Evolutionary conservation across 2,888 invertebrate genomes (phyloP).

Genomic region (Hemaris fuciformis): DNA sequence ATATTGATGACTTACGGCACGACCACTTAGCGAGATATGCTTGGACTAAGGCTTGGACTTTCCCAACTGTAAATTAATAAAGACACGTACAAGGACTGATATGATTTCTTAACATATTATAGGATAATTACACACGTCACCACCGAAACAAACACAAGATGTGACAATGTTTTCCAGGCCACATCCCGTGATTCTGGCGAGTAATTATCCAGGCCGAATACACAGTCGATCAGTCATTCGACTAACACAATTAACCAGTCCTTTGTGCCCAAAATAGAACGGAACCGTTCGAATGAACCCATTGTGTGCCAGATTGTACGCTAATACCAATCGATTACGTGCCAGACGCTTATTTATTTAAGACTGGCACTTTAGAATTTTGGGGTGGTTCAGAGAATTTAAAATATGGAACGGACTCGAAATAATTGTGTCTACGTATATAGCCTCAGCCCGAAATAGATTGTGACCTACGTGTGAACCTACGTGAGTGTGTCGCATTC

Average conservation of each 20-base stretch:
- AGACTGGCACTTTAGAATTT: not conserved
- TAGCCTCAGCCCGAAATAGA: too few relatives aligned
- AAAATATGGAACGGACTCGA: too few relatives aligned
- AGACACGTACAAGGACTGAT: too few relatives aligned
- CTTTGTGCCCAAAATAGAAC: slow-evolving; percentile 14
- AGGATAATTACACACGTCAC: not conserved
- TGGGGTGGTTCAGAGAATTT: not conserved
- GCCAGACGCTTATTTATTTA: not conserved
- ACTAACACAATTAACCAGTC: slow-evolving; percentile 10
- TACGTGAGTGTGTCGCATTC: too few relatives aligned
- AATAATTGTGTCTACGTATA: too few relatives aligned
- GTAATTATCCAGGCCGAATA: not conserved
- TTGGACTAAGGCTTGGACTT: too few relatives aligned
- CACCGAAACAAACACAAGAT: not conserved
- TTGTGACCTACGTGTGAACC: too few relatives aligned
- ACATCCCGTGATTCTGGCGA: not conserved
- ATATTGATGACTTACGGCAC: too few relatives aligned
- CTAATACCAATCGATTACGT: not conserved
- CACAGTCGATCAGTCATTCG: slow-evolving; percentile 5
- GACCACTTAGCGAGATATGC: too few relatives aligned
- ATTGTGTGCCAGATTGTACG: not conserved
- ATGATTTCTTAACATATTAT: too few relatives aligned
- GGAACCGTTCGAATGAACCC: slow-evolving; percentile 6
- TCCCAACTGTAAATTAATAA: too few relatives aligned
- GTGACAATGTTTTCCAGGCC: not conserved